A percentile compares a stretch with the other conserved stretches of the same genome.
These are phyloP conservation scores for Coracopsis vasa DNA, from an alignment of 2,113 vertebrate genomes.

Conservation along the genomic window DNA sequence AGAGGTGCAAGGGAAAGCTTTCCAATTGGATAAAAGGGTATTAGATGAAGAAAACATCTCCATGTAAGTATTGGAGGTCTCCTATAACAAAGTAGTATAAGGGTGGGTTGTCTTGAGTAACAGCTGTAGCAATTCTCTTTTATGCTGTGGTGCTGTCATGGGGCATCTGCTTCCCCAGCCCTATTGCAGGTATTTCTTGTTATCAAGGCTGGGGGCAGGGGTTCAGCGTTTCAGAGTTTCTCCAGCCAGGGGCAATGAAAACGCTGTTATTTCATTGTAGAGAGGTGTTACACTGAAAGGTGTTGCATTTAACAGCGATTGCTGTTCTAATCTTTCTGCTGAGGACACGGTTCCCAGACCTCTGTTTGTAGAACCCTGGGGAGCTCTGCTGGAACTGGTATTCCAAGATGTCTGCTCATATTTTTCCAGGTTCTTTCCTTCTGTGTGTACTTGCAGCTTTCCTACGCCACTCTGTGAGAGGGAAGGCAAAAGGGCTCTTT, in stretches of 20 bases:
- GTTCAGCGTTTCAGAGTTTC: not conserved
- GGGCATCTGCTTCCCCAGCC: not conserved
- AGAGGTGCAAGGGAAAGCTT: not conserved
- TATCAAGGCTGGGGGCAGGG: not conserved
- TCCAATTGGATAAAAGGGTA: not conserved
- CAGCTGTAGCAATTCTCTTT: not conserved
- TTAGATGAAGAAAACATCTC: not conserved
- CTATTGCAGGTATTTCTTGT: not conserved
- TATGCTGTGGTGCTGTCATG: not conserved
- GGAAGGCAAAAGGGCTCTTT: not conserved
- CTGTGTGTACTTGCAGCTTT: not conserved
- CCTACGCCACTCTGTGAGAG: not conserved
- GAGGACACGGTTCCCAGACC: not conserved
- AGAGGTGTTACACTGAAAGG: not conserved
- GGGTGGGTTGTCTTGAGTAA: not conserved
- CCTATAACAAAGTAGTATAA: not conserved
- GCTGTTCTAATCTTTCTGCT: not conserved
- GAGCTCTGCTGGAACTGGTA: not conserved
- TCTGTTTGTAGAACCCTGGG: not conserved
- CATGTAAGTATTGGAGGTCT: not conserved
- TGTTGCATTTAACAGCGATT: not conserved
- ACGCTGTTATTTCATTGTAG: not conserved
- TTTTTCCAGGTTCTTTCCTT: not conserved
- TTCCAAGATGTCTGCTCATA: not conserved
- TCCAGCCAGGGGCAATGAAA: not conserved